Evolutionary conservation across 2,797 vertebrate genomes (phyloP).

Genomic region (Decapterus maruadsi): DNA sequence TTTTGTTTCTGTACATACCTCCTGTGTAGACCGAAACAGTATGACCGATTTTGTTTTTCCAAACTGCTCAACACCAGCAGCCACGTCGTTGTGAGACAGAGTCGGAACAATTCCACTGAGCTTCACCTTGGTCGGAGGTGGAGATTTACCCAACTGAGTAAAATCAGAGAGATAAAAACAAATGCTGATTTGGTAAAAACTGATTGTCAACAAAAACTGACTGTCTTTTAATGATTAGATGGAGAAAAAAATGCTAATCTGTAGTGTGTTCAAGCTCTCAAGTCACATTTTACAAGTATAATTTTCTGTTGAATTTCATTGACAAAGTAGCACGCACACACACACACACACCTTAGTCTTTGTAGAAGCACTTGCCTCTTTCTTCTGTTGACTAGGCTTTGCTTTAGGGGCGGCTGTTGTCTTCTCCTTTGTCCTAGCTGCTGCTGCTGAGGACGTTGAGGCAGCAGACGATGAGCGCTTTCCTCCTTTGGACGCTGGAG

Average conservation of each 20-base stretch:
- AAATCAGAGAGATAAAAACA: neutral
- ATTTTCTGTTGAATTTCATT: neutral
- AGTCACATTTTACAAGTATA: too few species aligned
- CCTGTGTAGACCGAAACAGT: conserved; percentile 63
- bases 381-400: conserved; percentile 5
- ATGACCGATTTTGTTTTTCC: conserved; percentile 89
- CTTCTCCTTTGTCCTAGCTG: neutral
- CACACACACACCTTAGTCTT: conserved; percentile 28
- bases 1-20: conserved; percentile 41
- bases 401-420: neutral
- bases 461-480: neutral
- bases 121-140: conserved; percentile 50
- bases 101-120: conserved; percentile 12
- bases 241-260: too few species aligned
- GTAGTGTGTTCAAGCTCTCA: too few species aligned
- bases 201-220: neutral
- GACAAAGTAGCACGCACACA: neutral
- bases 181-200: neutral
- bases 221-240: neutral
- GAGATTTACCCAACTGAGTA: conserved; percentile 32
- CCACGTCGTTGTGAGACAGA: conserved; percentile 80
- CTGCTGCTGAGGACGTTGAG: neutral
- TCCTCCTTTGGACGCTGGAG: conserved; percentile 30
- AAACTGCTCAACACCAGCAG: conserved; percentile 83
- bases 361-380: conserved; percentile 1